Evolutionary conservation across 2,797 vertebrate species (phyloP).

Genomic region (Potorous gilbertii): DNA sequence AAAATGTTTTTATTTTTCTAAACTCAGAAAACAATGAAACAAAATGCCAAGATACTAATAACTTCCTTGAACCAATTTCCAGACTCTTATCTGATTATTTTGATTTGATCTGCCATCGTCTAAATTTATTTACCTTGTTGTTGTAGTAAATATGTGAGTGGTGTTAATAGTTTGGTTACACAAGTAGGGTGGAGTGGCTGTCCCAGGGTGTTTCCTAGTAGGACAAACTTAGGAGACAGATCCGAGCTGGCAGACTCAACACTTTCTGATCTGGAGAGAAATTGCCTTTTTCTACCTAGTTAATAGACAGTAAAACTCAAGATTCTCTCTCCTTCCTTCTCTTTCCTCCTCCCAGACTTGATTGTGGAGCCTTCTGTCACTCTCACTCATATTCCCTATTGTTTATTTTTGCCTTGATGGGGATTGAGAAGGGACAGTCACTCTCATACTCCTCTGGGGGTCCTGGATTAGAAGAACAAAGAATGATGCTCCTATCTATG

Average conservation of each 20-base stretch:
- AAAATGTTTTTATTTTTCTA: neutral
- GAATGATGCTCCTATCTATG: neutral
- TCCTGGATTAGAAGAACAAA: conserved; percentile 17
- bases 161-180: neutral
- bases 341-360: neutral
- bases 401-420: neutral
- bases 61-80: neutral
- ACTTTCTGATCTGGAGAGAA: conserved; percentile 8
- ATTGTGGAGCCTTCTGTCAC: neutral
- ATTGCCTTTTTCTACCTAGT: neutral
- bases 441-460: neutral
- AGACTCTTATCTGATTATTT: neutral
- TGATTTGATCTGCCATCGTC: neutral
- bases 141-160: neutral
- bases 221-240: neutral
- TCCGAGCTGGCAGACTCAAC: neutral
- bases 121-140: neutral
- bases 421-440: neutral
- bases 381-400: neutral
- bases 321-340: neutral
- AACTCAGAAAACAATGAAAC: neutral
- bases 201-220: neutral
- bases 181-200: neutral
- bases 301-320: conserved; percentile 14
- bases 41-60: neutral